A percentile compares a stretch with the other conserved stretches of the same genome.
Conservation (phyloP, 2,888 invertebrate genomes). For the Microplitis manilae region DNA sequence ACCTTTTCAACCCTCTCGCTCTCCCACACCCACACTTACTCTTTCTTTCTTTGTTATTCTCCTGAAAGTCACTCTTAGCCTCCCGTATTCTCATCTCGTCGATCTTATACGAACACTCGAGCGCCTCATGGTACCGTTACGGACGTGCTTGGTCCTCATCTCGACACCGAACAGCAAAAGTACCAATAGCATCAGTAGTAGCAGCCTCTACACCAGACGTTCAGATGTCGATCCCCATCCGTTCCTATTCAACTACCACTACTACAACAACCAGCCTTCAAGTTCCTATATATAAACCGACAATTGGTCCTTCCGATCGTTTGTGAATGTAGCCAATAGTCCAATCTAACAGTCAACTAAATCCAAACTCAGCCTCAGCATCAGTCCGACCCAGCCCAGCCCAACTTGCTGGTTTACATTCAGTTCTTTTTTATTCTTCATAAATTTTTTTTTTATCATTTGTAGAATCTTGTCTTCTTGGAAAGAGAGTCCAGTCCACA, state of each 20-base stretch:
- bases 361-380: no score
- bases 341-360: neutral
- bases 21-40: neutral
- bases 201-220: neutral
- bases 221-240: neutral
- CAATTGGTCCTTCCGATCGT: neutral
- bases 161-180: neutral
- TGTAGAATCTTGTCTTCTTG: neutral
- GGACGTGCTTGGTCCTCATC: neutral
- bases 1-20: constrained; percentile 22
- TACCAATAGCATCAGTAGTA: neutral
- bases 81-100: constrained; percentile 23
- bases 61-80: constrained; percentile 19
- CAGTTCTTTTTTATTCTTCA: neutral
- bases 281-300: neutral
- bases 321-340: neutral
- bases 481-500: neutral
- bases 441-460: neutral
- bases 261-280: neutral
- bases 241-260: neutral
- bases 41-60: constrained; percentile 7
- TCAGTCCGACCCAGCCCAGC: no score
- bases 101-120: neutral
- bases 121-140: constrained; percentile 4
- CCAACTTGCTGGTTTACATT: neutral